A percentile compares a stretch with the other conserved stretches of the same genome.
Evolutionary conservation across 1,140 invertebrate species (phyloP).

Genomic region (Eupeodes corollae): DNA sequence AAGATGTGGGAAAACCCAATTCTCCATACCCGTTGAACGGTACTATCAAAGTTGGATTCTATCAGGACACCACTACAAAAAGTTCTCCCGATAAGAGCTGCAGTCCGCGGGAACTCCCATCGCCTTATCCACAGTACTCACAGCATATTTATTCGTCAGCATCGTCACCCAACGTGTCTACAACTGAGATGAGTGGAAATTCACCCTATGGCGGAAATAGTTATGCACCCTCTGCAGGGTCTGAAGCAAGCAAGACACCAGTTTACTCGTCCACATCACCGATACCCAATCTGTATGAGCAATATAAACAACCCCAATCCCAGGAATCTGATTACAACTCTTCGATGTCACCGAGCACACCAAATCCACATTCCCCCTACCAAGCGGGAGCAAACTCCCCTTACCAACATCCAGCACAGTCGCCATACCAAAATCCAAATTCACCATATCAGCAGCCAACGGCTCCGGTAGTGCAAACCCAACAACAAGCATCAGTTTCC

Average conservation of each 20-base stretch:
- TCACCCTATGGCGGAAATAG: conserved; percentile 31
- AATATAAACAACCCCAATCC: conserved; percentile 39
- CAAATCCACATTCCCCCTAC: conserved; percentile 34
- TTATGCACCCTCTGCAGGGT: conserved; percentile 28
- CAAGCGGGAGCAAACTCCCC: conserved; percentile 36
- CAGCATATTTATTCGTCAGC: conserved; percentile 49
- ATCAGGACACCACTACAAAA: conserved; percentile 62
- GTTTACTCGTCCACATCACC: conserved; percentile 32
- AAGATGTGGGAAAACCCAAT: conserved; percentile 46
- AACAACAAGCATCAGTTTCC: conserved; percentile 13
- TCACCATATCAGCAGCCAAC: conserved; percentile 34
- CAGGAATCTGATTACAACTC: conserved; percentile 37
- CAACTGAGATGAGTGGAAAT: conserved; percentile 29
- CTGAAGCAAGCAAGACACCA: conserved; percentile 32
- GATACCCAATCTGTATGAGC: conserved; percentile 41
- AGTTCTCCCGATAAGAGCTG: conserved; percentile 61
- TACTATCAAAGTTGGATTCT: conserved; percentile 62
- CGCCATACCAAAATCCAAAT: conserved; percentile 37
- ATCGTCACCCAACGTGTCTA: conserved; percentile 36
- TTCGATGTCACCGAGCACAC: conserved; percentile 36
- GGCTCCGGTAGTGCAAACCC: conserved; percentile 6
- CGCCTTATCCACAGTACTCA: conserved; percentile 50
- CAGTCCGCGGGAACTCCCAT: conserved; percentile 49
- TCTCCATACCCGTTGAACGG: conserved; percentile 57
- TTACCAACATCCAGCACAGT: conserved; percentile 36